Conservation (phyloP, 2,113 vertebrate genomes). For the Nycticorax nycticorax region DNA sequence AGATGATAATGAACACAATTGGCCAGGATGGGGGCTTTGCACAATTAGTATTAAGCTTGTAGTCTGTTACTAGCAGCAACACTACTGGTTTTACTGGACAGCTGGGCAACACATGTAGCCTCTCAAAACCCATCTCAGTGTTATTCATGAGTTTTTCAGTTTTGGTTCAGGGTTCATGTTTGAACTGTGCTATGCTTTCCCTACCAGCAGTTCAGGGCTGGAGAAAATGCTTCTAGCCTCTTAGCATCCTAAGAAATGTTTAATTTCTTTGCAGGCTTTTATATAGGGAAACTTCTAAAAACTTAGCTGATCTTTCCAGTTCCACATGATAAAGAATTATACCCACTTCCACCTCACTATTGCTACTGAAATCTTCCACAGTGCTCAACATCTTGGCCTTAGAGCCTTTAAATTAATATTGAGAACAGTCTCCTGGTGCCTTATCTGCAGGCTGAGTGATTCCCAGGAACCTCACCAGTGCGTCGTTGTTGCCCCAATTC, state of each 20-base stretch:
- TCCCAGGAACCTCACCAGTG: background rate
- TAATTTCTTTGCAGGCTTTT: background rate
- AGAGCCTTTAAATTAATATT: background rate
- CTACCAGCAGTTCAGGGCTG: background rate
- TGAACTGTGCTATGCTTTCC: background rate
- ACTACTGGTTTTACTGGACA: background rate
- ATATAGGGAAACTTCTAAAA: background rate
- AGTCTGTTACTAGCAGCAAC: background rate
- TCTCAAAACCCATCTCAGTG: background rate
- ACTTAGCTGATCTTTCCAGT: background rate
- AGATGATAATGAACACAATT: background rate
- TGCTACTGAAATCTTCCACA: background rate
- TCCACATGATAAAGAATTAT: background rate
- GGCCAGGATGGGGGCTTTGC: background rate
- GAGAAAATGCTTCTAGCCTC: background rate
- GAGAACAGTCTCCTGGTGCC: background rate
- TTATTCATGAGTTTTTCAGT: background rate
- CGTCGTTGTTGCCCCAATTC: background rate
- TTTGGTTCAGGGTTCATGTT: background rate
- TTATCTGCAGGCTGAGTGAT: background rate
- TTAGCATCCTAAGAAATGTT: background rate
- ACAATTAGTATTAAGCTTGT: background rate
- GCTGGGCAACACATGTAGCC: fast-evolving
- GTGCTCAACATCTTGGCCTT: background rate
- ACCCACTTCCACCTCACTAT: background rate